Evolutionary conservation across 2,797 vertebrate genomes (phyloP).

Genomic region (Vultur gryphus): DNA sequence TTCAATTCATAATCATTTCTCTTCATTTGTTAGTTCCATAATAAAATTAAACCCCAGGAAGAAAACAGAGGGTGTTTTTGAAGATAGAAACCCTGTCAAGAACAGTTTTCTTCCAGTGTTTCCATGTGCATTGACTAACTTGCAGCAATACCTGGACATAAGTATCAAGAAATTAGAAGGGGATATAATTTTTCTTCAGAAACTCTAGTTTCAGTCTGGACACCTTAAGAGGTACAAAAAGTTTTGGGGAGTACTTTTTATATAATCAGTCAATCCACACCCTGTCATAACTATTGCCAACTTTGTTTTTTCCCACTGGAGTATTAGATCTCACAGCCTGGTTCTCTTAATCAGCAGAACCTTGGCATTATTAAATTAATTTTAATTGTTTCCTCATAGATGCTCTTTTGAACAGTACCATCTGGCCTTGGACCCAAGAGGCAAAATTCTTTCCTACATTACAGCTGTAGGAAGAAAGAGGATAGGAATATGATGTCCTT

Average conservation of each 20-base stretch:
- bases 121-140: neutral
- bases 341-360: neutral
- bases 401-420: neutral
- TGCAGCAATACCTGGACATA: neutral
- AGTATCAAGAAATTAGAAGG: neutral
- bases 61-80: neutral
- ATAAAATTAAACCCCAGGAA: neutral
- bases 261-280: neutral
- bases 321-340: neutral
- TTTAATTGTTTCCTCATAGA: neutral
- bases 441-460: neutral
- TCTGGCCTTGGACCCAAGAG: neutral
- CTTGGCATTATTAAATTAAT: neutral
- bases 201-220: neutral
- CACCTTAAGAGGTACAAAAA: neutral
- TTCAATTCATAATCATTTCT: neutral
- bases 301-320: neutral
- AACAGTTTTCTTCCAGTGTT: neutral
- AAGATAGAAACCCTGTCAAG: neutral
- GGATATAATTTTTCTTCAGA: neutral
- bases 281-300: neutral
- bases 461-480: neutral
- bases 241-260: neutral
- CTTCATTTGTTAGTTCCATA: neutral
- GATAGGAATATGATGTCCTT: neutral